Evolutionary conservation across 2,797 vertebrate species (phyloP).

Genomic region (Clarias pachynema): DNA sequence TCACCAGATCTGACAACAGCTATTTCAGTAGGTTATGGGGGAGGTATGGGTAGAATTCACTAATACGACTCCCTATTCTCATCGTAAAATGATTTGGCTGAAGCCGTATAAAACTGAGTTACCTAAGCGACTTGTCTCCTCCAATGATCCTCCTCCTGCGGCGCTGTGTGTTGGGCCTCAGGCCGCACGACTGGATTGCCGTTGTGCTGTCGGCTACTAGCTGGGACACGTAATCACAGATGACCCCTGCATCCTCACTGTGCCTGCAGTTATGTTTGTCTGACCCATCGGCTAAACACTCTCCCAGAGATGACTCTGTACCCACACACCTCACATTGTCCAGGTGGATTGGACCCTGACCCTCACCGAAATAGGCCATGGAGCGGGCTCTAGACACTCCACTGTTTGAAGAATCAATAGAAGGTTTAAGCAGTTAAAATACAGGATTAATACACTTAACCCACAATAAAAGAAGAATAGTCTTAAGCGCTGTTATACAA

Average conservation of each 20-base stretch:
- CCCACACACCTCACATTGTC: slow-evolving; percentile 80
- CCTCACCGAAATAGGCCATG: slow-evolving; percentile 85
- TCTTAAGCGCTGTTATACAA: neutral
- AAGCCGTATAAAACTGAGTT: neutral
- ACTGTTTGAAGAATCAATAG: slow-evolving; percentile 64
- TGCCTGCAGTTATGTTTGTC: slow-evolving; percentile 78
- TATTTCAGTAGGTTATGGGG: neutral
- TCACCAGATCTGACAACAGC: neutral
- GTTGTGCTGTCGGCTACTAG: slow-evolving; percentile 59
- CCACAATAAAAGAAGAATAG: neutral
- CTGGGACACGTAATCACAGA: slow-evolving; percentile 81
- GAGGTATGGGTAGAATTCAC: neutral
- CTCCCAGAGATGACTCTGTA: slow-evolving; percentile 70
- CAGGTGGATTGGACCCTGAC: slow-evolving; percentile 80
- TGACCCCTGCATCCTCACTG: slow-evolving; percentile 84
- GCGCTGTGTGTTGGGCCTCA: slow-evolving; percentile 67
- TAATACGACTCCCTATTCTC: neutral
- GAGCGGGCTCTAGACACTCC: slow-evolving; percentile 81
- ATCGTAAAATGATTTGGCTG: neutral
- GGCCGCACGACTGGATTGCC: slow-evolving; percentile 64
- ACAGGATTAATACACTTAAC: neutral
- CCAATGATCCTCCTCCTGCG: slow-evolving; percentile 85
- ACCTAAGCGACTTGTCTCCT: slow-evolving; percentile 86
- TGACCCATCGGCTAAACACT: slow-evolving; percentile 71
- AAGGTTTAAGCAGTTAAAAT: neutral